These are phyloP conservation scores for Drosophila lacicola DNA, from an alignment of 2,888 invertebrate species.

Conservation along the genomic window DNA sequence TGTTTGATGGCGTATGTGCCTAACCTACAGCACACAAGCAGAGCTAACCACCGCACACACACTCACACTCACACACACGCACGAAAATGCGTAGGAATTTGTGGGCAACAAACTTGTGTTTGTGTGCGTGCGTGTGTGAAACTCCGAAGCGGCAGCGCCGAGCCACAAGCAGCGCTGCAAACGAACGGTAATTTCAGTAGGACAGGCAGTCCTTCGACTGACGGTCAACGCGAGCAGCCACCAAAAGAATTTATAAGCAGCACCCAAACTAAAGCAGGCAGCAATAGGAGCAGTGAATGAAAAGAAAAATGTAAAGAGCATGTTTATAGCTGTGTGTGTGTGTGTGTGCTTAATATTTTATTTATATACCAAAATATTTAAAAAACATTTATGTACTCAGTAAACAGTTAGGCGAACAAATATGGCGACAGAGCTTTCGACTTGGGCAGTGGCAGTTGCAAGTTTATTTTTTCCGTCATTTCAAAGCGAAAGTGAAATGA, in stretches of 20 bases:
- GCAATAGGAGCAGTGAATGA: conserved; percentile 18
- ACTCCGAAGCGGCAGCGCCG: conserved; percentile 60
- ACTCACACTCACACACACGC: conserved; percentile 12
- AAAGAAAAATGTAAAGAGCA: conserved; percentile 26
- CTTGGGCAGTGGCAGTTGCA: conserved; percentile 3
- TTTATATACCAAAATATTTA: conserved; percentile 10
- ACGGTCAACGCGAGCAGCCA: conserved; percentile 82
- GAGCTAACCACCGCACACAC: conserved; percentile 38
- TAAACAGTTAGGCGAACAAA: conserved; percentile 30
- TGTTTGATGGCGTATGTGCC: conserved; percentile 62
- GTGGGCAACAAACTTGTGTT: conserved; percentile 54
- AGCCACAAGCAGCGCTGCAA: conserved; percentile 52
- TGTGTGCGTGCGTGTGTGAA: conserved; percentile 32
- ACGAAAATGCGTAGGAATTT: conserved; percentile 72
- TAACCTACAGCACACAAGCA: conserved; percentile 68
- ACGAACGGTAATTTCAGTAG: conserved; percentile 80
- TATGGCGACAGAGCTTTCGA: conserved; percentile 69
- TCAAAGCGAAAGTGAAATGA: conserved; percentile 60
- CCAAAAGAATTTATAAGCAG: conserved; percentile 45
- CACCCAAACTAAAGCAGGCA: conserved; percentile 30
- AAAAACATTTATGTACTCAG: conserved; percentile 24
- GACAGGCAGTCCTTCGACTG: conserved; percentile 85
- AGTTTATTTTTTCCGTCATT: conserved; percentile 4
- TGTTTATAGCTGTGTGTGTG: conserved; percentile 4
- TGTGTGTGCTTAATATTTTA: conserved; percentile 3